Base-by-base conservation (phyloP, 2,797 vertebrate genomes). In the Liparis tanakae region DNA sequence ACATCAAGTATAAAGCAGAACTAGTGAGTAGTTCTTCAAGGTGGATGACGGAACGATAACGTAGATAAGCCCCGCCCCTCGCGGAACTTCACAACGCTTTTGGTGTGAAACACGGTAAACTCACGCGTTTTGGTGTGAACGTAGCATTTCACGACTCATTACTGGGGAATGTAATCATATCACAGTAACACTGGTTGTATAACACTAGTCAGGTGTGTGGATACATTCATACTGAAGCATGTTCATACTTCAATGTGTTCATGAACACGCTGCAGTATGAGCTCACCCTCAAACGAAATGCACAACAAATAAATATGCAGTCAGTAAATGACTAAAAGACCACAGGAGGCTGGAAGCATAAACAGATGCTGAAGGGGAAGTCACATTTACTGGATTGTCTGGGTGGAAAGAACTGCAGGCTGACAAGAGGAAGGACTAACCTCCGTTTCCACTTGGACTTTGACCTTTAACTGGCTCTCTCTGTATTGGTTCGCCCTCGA, bases 391-490 rank as follows among this genome's bases (percentile, higher is more conserved):
- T 58, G 34, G 59, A 36, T 67, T 81, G 51, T 67, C 64, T 70
- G n/a, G 34, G 41, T 41, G 44, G 18, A 1, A 9, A 22, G 25
- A 63, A 70, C 59, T 64, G 17, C 0, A 10, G 48, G 36, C 79
- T 57, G 50, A 68, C 59, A 22, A 6, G 50, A 72, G 60, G 64
- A 72, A 56, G 3, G 34, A 84, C 96, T 94, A 72, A 98, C 98
- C 96, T 99, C 97, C 0, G 96, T 98, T 93, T 99, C 98, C 67
- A 98, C 97, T 93, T 99, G 98, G 85, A 98, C 96, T 92, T 97
- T 98, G 70, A 99, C 94, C 72, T 97, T 97, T 76, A 99, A 92
- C 85, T 99, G 98, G 67, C 96, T 97, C 85, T 98, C 98, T 89
- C 97, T 96, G 89, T 98, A 97, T 64, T 97, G 96, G 92, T 98